Conservation (phyloP, 1,140 invertebrate genomes). For the Pseudachorutes palmiensis region DNA sequence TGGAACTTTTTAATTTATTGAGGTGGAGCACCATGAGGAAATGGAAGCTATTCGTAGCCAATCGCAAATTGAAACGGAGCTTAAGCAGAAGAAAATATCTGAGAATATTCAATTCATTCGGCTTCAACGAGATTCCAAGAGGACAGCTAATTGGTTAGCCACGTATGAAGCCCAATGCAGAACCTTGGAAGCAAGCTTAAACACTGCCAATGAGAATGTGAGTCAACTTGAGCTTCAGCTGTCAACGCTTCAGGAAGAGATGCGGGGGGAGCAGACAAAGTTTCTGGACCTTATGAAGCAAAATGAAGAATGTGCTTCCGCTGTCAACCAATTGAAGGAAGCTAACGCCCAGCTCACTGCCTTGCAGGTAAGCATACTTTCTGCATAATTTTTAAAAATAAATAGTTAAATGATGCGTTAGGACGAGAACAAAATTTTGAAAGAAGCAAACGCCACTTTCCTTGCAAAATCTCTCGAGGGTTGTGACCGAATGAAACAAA, state of each 20-base stretch:
- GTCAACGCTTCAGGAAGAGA: conserved; percentile 6
- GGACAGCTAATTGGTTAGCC: conserved; percentile 16
- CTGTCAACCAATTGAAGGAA: conserved; percentile 15
- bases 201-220: conserved; percentile 19
- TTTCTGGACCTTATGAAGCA: conserved; percentile 19
- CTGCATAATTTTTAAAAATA: neutral
- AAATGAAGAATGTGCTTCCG: conserved; percentile 10
- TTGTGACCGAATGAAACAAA: conserved; percentile 12
- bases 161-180: conserved; percentile 22
- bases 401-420: neutral
- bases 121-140: conserved; percentile 27
- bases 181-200: conserved; percentile 23
- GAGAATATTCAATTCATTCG: conserved; percentile 29
- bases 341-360: conserved; percentile 17
- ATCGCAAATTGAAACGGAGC: neutral
- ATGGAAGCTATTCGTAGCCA: neutral
- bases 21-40: conserved; percentile 2
- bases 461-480: conserved; percentile 8
- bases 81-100: conserved; percentile 22
- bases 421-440: conserved; percentile 29
- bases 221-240: conserved; percentile 24
- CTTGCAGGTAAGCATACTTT: conserved; percentile 23
- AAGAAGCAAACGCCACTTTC: conserved; percentile 21
- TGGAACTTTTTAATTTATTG: neutral
- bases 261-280: conserved; percentile 14